Conservation (phyloP, 2,797 vertebrate species). For the Allobates femoralis region DNA sequence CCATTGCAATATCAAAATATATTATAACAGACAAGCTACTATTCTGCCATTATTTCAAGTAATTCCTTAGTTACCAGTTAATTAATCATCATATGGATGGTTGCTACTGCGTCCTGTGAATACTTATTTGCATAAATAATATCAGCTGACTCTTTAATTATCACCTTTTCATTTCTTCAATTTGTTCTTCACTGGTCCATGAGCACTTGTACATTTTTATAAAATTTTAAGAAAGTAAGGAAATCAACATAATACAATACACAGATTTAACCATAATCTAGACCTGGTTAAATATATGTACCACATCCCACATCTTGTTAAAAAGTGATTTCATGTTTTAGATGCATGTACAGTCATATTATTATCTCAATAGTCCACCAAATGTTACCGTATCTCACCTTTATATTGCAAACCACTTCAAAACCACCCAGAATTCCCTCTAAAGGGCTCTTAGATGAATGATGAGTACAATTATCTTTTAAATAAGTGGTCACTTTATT, state of each 20-base stretch:
- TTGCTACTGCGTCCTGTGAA: slow-evolving; percentile 27
- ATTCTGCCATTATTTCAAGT: not conserved
- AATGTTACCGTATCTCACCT: too few species aligned
- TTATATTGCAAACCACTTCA: too few species aligned
- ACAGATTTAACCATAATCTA: not conserved
- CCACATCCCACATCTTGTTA: too few species aligned
- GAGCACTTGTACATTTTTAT: slow-evolving; percentile 35
- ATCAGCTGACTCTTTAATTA: slow-evolving; percentile 45
- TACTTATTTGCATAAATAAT: slow-evolving; percentile 52
- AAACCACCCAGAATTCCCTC: too few species aligned
- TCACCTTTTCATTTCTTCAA: slow-evolving; percentile 44
- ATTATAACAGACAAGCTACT: not conserved
- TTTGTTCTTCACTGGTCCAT: slow-evolving; percentile 1
- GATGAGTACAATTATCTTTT: too few species aligned
- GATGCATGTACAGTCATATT: too few species aligned
- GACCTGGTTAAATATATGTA: not conserved
- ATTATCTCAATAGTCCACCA: too few species aligned
- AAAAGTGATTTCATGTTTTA: too few species aligned
- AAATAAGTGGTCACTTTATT: too few species aligned
- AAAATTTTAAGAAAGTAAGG: not conserved
- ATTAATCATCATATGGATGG: slow-evolving; percentile 42
- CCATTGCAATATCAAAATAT: not conserved
- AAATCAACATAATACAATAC: not conserved
- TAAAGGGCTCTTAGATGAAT: too few species aligned
- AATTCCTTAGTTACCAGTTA: slow-evolving; percentile 31